phyloP scores from a whole-genome alignment of 1,140 invertebrate species.

The Orchesella cincta region DNA sequence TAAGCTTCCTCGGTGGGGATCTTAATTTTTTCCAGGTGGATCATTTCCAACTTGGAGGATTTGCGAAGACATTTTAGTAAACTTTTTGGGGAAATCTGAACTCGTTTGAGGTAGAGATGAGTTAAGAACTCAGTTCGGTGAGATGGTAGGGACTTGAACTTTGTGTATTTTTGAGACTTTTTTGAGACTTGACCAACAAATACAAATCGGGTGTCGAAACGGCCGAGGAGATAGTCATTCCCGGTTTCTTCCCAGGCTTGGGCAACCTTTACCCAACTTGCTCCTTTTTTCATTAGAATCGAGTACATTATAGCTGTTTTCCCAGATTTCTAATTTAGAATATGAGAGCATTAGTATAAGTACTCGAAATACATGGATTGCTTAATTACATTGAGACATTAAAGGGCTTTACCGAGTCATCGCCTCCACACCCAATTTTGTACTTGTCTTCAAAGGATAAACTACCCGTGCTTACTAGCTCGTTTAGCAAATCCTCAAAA shows the following conservation, averaged over 20 bases:
- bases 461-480: conserved; percentile 28
- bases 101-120: conserved; percentile 19
- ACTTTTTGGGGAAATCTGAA: conserved; percentile 31
- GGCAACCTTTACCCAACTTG: conserved; percentile 24
- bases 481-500: conserved; percentile 35
- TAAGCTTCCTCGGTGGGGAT: conserved; percentile 26
- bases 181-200: conserved; percentile 29
- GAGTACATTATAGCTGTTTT: conserved; percentile 17
- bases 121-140: conserved; percentile 35
- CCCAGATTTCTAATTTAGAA: not conserved
- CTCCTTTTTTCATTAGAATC: conserved; percentile 13
- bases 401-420: conserved; percentile 24
- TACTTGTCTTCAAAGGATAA: conserved; percentile 38
- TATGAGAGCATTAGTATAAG: not conserved
- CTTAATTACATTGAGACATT: not conserved
- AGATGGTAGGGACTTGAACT: conserved; percentile 31
- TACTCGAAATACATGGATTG: no score
- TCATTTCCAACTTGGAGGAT: conserved; percentile 18
- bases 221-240: conserved; percentile 31
- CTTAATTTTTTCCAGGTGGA: conserved; percentile 34
- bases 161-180: conserved; percentile 34
- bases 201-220: conserved; percentile 33
- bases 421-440: conserved; percentile 25
- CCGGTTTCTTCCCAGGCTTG: conserved; percentile 36
- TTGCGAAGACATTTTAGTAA: conserved; percentile 36